Evolutionary conservation across 2,797 vertebrate species (phyloP), one percentile per base, ranked within the genome.

Genomic region (Remorina albescens): DNA sequence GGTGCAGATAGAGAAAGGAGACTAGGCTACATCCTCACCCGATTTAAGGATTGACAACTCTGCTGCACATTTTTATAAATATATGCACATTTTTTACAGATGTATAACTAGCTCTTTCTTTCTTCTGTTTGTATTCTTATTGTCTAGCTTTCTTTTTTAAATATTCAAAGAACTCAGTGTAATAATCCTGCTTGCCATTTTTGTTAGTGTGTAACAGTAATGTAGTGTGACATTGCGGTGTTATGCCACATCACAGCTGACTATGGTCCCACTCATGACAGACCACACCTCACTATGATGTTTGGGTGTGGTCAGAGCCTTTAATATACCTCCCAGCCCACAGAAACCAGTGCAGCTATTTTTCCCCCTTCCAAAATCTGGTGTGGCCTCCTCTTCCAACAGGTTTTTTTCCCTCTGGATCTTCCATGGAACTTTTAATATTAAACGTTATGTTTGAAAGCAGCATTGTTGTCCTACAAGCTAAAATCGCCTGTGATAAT

Each of bases 231-330:
- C 50, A 39, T 0, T 41, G 39, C 16, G 13, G 39, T 41, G 5
- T 41, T 16, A 41, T 5, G 2, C 39, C 16, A 41, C 39, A 41
- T 41, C 39, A 41, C 39, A 41, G 39, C 7, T 10, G 19, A 8
- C 26, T 12, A 7, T 12, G 13, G 67, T 71, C 32, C 21, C 30
- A 41, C 6, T 49, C 34, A 47, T 6, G 32, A 46, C 39, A 16
- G 21, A 28, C 71, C 55, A 41, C 70, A 67, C 62, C 58, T 42
- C 10, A 61, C 46, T 25, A 2, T 37, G 58, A 46, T n/a, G 64
- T n/a, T 28, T 10, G 34, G 55, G 46, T 72, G 63, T 56, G 67
- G 67, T 57, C 36, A 19, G 47, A 51, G 26, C 42, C 19, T 23
- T 25, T 13, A 18, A 23, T 30, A 1, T n/a, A 55, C 30, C 36